A percentile compares a stretch with the other conserved stretches of the same genome.
These are phyloP conservation scores for Druon quercuslanigerum DNA, from an alignment of 1,140 invertebrate species.

Conservation along the genomic window DNA sequence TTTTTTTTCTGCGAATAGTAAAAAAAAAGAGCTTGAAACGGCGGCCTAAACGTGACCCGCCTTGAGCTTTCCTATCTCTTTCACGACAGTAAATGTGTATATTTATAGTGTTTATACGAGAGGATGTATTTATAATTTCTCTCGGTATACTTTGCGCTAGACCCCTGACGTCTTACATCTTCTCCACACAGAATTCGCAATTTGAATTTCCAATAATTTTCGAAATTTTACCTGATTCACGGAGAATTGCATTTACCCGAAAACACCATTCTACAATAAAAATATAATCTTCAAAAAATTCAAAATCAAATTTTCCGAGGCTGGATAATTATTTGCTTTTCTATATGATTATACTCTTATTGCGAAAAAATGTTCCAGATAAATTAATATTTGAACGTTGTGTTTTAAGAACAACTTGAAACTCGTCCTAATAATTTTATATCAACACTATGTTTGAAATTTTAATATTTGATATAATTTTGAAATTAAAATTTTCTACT, in stretches of 20 bases:
- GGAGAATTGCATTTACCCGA: no score
- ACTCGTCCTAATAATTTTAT: not conserved
- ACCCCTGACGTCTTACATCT: not conserved
- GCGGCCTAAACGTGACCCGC: conserved; percentile 17
- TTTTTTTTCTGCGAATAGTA: not conserved
- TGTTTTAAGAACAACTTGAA: no score
- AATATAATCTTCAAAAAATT: no score
- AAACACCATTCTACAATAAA: no score
- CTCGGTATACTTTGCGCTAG: conserved; percentile 28
- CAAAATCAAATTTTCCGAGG: no score
- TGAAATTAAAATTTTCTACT: no score
- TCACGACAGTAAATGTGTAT: conserved; percentile 40
- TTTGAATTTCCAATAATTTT: conserved; percentile 14
- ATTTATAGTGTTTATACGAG: conserved; percentile 59
- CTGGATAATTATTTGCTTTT: no score
- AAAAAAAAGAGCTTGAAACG: conserved; percentile 22
- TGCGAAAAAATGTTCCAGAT: no score
- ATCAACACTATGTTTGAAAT: not conserved
- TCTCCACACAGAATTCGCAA: conserved; percentile 14
- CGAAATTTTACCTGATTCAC: no score
- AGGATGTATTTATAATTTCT: conserved; percentile 60
- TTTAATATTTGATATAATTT: not conserved
- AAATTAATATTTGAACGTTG: no score
- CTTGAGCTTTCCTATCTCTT: conserved; percentile 31
- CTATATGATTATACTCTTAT: no score